Base-by-base conservation (phyloP, 2,113 vertebrate species). In the Ammodytes marinus region DNA sequence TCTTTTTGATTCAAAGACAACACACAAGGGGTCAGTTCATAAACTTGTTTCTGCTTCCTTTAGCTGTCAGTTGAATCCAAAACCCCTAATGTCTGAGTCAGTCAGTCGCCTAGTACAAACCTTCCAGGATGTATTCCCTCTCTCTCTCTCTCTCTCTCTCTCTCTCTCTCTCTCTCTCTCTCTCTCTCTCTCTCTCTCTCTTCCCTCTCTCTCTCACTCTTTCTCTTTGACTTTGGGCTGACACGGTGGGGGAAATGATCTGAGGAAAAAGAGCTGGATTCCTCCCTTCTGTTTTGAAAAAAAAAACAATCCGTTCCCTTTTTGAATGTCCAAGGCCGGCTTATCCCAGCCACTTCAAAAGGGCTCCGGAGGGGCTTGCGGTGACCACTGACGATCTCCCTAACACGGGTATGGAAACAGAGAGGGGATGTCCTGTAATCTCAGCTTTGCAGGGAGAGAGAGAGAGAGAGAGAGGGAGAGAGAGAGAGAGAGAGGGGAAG, bases 311-410 rank as follows among this genome's bases (percentile, higher is more conserved):
- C 69, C 12, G n/a, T 4, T 40, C 64, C 39, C 69, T 68, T 82
- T 91, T 78, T 88, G 67, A 87, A 86, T 35, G n/a, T 86, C 86
- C 77, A 79, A 81, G 49, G 54, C 72, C 37, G 42, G 79, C 85
- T 90, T 87, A 90, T 86, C 76, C 27, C 83, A 66, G 69, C 83
- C 87, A 87, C 92, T 93, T 91, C 86, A 91, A 91, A 92, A 27
- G 27, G 87, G 40, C 37, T 46, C 71, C 39, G 69, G 74, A 66
- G 83, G 63, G 76, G 76, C 77, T 27, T 4, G 65, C 54, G 64
- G 81, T 84, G 88, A 83, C 86, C 88, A 61, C 66, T 78, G 82
- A 76, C 12, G 15, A 12, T 47, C 45, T 82, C 52, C 53, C 46
- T 11, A 27, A 54, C 80, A 63, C 5, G 64, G 85, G 86, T 27